Evolutionary conservation across 2,797 vertebrate genomes (phyloP).

Genomic region (Toxotes lorentzi): DNA sequence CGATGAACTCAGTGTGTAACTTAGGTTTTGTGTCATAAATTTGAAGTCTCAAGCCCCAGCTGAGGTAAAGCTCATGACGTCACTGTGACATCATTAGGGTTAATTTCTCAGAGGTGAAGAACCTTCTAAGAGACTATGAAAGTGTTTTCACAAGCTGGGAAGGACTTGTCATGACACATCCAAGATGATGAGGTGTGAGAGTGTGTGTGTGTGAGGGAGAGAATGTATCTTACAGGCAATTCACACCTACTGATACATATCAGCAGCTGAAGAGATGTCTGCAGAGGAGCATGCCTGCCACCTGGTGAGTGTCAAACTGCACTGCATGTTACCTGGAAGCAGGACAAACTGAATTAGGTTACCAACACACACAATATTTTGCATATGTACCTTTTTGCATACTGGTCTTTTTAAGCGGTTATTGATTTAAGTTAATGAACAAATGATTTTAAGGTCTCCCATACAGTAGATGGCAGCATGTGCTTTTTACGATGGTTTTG

Average conservation of each 20-base stretch:
- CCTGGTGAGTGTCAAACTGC: constrained; percentile 15
- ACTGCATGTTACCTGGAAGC: constrained; percentile 15
- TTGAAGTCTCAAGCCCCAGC: too few relatives aligned
- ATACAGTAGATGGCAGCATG: constrained; percentile 5
- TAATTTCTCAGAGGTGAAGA: neutral
- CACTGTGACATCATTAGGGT: neutral
- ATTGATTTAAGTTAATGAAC: neutral
- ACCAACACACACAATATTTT: neutral
- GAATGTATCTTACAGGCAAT: neutral
- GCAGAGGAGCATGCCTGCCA: constrained; percentile 18
- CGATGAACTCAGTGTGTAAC: constrained; percentile 11
- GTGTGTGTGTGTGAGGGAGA: neutral
- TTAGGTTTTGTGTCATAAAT: too few relatives aligned
- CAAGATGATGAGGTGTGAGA: constrained; percentile 17
- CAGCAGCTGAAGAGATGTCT: neutral
- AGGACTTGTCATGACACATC: too few relatives aligned
- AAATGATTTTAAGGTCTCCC: neutral
- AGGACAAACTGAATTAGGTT: constrained; percentile 8
- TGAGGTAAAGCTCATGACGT: neutral
- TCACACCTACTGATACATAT: neutral
- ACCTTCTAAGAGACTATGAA: too few relatives aligned
- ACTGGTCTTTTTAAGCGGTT: neutral
- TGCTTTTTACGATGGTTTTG: fast-evolving
- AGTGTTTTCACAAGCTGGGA: too few relatives aligned
- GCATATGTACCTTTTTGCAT: too few relatives aligned